Evolutionary conservation across 1,140 invertebrate species (phyloP), one percentile per base, ranked within the genome.

Genomic region (Hyles vespertilio): DNA sequence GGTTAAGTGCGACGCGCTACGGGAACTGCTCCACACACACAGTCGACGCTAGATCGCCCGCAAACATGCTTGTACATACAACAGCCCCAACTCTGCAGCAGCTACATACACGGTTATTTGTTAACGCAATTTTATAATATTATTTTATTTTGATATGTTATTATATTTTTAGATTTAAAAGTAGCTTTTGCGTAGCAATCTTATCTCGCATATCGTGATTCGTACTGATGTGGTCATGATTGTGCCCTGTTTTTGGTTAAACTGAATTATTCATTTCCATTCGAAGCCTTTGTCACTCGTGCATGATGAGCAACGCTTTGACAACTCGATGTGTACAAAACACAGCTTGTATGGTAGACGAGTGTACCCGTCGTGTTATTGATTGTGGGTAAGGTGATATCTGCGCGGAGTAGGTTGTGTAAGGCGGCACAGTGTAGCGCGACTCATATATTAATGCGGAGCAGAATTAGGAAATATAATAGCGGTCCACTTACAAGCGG

Each of bases 71-170:
- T 40, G 36, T 5, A 40, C 5, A 8, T 22, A 5, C 36, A 8
- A 40, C 40, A 32, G 32, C 2, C 40, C n/a, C 22, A 47, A 56
- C 54, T 40, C 36, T 47, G 53, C 54, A 32, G 52, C 53, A 51
- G 57, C 57, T 47, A 22, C 22, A 22, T 36, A 32, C 9, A 12
- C 40, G 56, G 45, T 53, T 53, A 43, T 54, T 50, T 51, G 51
- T 58, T 45, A 52, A 56, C 51, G 55, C 59, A 51, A 52, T 62
- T 62, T 32, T 53, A 58, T 46, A 44, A 32, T 61, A 67, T 68
- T 64, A 22, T 22, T 60, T 64, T 44, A 61, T 64, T 64, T 68
- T 59, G 66, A 68, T 61, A 53, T 54, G 45, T 67, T 58, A 62
- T 50, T 64, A 34, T 64, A 58, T 64, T 68, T 63, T 64, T 63